Evolutionary conservation across 2,888 invertebrate species (phyloP).

Genomic region (Chrysina gloriosa): DNA sequence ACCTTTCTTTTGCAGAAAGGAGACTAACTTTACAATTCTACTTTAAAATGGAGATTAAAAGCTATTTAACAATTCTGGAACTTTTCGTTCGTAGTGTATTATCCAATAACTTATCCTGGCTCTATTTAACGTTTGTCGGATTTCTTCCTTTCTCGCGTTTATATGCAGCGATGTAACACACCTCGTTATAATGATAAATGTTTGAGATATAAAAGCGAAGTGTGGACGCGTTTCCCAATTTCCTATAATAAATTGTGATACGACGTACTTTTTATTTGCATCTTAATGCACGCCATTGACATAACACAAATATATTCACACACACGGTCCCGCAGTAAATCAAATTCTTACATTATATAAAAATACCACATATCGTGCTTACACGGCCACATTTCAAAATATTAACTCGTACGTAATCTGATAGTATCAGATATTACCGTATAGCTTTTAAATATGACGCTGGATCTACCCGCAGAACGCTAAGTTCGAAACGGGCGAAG

Average conservation of each 20-base stretch:
- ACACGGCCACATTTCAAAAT: slow-evolving; percentile 8
- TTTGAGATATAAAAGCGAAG: neutral
- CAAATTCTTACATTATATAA: slow-evolving; percentile 2
- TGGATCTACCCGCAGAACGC: neutral
- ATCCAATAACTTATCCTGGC: too few species aligned
- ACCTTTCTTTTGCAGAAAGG: too few species aligned
- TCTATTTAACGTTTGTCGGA: too few species aligned
- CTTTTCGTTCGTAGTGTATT: too few species aligned
- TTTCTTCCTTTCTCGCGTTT: too few species aligned
- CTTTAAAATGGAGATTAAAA: too few species aligned
- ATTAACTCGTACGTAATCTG: neutral
- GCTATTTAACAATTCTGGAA: too few species aligned
- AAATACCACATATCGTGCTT: slow-evolving; percentile 13
- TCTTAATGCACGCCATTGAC: slow-evolving; percentile 4
- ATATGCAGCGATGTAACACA: too few species aligned
- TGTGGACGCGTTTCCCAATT: neutral
- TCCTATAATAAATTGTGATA: slow-evolving; percentile 1
- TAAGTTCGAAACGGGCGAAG: neutral
- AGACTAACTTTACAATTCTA: too few species aligned
- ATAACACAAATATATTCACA: neutral
- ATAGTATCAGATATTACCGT: neutral
- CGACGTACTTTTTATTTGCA: neutral
- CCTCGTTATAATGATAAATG: too few species aligned
- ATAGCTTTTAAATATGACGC: neutral
- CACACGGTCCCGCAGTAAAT: neutral